phyloP scores from a whole-genome alignment of 2,113 vertebrate species.

The Perognathus longimembris region DNA sequence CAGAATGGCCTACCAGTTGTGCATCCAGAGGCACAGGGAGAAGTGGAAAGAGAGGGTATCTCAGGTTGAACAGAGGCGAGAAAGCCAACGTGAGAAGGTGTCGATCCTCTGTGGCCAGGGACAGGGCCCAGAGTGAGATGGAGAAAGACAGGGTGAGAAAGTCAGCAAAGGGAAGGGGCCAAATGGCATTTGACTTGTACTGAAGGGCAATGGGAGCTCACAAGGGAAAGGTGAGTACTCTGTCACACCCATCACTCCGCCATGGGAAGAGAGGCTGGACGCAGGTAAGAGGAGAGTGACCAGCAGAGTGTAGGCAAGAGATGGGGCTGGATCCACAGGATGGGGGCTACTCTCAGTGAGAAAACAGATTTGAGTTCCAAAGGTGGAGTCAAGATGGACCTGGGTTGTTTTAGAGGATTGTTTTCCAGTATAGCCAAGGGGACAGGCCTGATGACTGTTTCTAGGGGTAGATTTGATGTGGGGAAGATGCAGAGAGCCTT shows the following conservation, averaged over 20 bases:
- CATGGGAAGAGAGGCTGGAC: background rate
- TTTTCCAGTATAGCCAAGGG: background rate
- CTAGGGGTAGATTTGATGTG: background rate
- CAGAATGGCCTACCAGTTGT: background rate
- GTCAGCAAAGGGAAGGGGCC: rapidly evolving
- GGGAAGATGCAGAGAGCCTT: background rate
- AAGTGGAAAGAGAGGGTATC: background rate
- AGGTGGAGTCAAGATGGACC: background rate
- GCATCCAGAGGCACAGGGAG: background rate
- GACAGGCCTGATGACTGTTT: background rate
- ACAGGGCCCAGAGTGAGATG: background rate
- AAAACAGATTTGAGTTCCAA: background rate
- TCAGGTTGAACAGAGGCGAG: background rate
- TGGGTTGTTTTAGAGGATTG: background rate
- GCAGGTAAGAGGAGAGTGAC: background rate
- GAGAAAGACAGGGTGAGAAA: background rate
- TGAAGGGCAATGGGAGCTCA: background rate
- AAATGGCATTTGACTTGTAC: no score
- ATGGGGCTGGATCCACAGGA: background rate
- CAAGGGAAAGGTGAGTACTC: background rate
- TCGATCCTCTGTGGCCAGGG: background rate
- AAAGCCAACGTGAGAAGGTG: background rate
- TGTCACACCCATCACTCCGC: background rate
- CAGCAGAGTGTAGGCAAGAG: rapidly evolving
- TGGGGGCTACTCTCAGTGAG: no score